phyloP scores from a whole-genome alignment of 1,140 invertebrate genomes.

The Lerema accius region DNA sequence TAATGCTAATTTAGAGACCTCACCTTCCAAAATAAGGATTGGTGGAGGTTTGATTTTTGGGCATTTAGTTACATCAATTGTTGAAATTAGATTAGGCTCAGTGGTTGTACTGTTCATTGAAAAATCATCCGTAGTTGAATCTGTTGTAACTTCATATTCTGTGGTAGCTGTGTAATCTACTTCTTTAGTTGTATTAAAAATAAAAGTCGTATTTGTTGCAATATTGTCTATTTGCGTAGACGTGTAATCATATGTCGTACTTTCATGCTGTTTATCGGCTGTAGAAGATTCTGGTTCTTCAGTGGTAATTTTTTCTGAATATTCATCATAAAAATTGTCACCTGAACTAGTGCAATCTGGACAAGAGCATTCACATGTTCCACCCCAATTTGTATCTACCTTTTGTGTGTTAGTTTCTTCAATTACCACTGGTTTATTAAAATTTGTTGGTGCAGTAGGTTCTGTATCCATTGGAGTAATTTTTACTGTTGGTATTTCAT shows the following conservation, averaged over 20 bases:
- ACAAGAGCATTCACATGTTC: slow-evolving; percentile 90
- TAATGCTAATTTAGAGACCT: slow-evolving; percentile 75
- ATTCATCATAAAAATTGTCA: slow-evolving; percentile 74
- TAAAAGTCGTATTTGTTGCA: slow-evolving; percentile 34
- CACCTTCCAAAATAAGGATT: slow-evolving; percentile 91
- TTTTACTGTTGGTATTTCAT: slow-evolving; percentile 83
- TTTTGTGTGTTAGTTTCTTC: slow-evolving; percentile 54
- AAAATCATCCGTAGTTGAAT: slow-evolving; percentile 24
- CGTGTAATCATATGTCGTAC: slow-evolving; percentile 42
- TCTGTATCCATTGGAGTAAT: slow-evolving; percentile 80
- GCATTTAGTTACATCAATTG: slow-evolving; percentile 75
- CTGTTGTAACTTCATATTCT: slow-evolving; percentile 14
- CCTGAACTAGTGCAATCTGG: slow-evolving; percentile 82
- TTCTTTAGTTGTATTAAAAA: slow-evolving; percentile 37
- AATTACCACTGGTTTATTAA: slow-evolving; percentile 67
- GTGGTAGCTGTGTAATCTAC: slow-evolving; percentile 27
- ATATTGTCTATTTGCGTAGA: slow-evolving; percentile 26
- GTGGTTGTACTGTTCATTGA: slow-evolving; percentile 41
- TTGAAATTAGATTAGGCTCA: slow-evolving; percentile 56
- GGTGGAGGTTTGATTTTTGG: slow-evolving; percentile 86
- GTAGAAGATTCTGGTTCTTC: slow-evolving; percentile 35
- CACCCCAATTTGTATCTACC: slow-evolving; percentile 79
- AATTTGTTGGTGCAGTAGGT: slow-evolving; percentile 70
- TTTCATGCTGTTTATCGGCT: slow-evolving; percentile 39
- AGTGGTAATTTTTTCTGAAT: slow-evolving; percentile 45